Base-by-base conservation (phyloP, 2,797 vertebrate species). In the Paramormyrops hopkinsi region DNA sequence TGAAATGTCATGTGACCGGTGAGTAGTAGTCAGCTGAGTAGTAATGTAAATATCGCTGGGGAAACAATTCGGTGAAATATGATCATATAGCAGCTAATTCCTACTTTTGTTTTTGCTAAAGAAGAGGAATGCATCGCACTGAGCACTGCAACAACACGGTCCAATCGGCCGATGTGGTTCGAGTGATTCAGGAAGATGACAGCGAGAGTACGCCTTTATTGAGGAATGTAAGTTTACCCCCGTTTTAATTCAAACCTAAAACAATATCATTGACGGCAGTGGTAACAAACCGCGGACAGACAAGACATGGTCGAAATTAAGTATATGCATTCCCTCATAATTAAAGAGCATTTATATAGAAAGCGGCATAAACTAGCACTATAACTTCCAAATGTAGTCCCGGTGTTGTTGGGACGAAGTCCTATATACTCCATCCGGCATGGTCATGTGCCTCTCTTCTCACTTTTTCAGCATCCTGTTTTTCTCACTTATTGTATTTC, bases 151-250 rank as follows among this genome's bases (percentile, higher is more conserved):
- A 89, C 25, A 17, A n/a, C 88, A 4, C 2, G 3, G 29, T 89
- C 51, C 84, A 76, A 29, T 11, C 79, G 82, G 87, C 86, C 65
- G 9, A 89, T 25, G 79, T 82, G 2, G 5, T 22, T 56, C 14
- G 88, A 37, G 3, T 41, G 25, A 51, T 9, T 25, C 25, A 83
- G 4, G n/a, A 37, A 2, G 90, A 89, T 14, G 48, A 5, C 7
- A 85, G 82, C 33, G 94, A 95, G 50, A 89, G 88, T 0, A 73
- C 93, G 1, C 93, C 95, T 89, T 90, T 96, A 85, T 89, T 96
- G 25, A 11, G 29, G 51, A 89, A 93, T 91, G 96, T 96, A 91
- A 95, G 96, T 94, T 22, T 59, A 59, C 50, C 8, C 33, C 69
- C 4, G 17, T 44, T 79, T 44, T 44, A 79, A 41, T 41, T 19